Base-by-base conservation (phyloP, 1,140 invertebrate species). In the Schmidtea mediterranea region DNA sequence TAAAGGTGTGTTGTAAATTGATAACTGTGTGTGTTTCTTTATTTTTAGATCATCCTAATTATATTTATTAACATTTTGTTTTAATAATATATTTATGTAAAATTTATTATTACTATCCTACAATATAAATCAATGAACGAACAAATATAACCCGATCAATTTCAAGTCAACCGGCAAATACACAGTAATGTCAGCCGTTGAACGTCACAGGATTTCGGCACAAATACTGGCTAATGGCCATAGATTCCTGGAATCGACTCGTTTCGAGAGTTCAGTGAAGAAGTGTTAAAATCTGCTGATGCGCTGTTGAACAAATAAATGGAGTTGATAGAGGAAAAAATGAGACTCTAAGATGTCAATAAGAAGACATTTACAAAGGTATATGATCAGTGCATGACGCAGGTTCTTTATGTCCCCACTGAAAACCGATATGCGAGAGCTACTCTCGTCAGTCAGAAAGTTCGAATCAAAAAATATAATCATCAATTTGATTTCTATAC, bases 391-490 rank as follows among this genome's bases (percentile, higher is more conserved):
- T 94, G 86, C 65, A 72, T 87, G 23, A 74, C 64, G 2, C 72
- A 82, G 72, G 78, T 89, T 10, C 67, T 90, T 1, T 89, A 79
- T 60, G 60, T 89, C 41, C 81, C 83, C 0, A 74, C 75, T 22
- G 80, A 84, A 67, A 80, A 81, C 59, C 71, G 81, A 50, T 94
- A 89, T 57, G 92, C 84, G 0, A 72, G 86, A 49, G 84, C 84
- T 1, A 89, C 82, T 62, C 68, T 92, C 51, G 84, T 82, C 0
- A 84, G 79, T 52, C 92, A 92, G 63, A 92, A 90, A 62, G 86
- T 94, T 61, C 72, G 82, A 43, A 72, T 94, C 32, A 86, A 95
- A 65, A 86, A 82, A 0, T 51, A 46, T 47, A 19, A 5, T 43
- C 19, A 36, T 9, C 43, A 15, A 2, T 38, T 38, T 51, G 36